phyloP scores from a whole-genome alignment of 2,113 vertebrate genomes.

The Cebidichthys violaceus region DNA sequence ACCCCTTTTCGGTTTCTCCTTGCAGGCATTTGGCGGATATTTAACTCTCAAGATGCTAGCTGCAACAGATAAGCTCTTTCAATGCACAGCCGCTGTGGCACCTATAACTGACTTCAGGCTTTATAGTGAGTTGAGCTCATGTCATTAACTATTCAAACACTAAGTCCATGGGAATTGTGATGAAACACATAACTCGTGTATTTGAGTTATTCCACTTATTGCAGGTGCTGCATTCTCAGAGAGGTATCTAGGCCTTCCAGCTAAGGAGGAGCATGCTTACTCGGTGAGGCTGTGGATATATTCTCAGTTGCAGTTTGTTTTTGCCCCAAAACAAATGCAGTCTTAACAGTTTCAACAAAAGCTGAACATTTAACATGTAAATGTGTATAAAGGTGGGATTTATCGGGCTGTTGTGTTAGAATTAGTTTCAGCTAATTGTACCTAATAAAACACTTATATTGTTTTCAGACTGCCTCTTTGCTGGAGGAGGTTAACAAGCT shows the following conservation, averaged over 20 bases:
- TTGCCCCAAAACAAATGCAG: neutral
- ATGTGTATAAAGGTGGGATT: conserved; percentile 15
- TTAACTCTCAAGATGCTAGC: conserved; percentile 86
- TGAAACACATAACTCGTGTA: neutral
- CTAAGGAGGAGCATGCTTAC: conserved; percentile 85
- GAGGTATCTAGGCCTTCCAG: conserved; percentile 84
- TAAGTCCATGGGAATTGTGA: neutral
- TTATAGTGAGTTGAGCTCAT: conserved; percentile 81
- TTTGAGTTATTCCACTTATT: conserved; percentile 17
- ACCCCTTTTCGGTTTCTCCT: conserved; percentile 21
- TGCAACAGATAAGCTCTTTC: conserved; percentile 82
- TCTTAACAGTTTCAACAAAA: conserved; percentile 10
- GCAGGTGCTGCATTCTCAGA: conserved; percentile 87
- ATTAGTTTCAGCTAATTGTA: neutral
- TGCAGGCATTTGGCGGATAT: conserved; percentile 87
- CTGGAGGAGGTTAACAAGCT: conserved; percentile 85
- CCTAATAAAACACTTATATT: neutral
- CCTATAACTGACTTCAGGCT: conserved; percentile 87
- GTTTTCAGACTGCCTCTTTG: conserved; percentile 83
- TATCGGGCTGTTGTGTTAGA: conserved; percentile 1
- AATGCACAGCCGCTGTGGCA: conserved; percentile 82
- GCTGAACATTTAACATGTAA: neutral
- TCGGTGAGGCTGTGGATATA: conserved; percentile 69
- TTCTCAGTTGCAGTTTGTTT: conserved; percentile 6
- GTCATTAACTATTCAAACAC: neutral